Evolutionary conservation across 2,113 vertebrate genomes (phyloP).

Genomic region (Phycodurus eques): DNA sequence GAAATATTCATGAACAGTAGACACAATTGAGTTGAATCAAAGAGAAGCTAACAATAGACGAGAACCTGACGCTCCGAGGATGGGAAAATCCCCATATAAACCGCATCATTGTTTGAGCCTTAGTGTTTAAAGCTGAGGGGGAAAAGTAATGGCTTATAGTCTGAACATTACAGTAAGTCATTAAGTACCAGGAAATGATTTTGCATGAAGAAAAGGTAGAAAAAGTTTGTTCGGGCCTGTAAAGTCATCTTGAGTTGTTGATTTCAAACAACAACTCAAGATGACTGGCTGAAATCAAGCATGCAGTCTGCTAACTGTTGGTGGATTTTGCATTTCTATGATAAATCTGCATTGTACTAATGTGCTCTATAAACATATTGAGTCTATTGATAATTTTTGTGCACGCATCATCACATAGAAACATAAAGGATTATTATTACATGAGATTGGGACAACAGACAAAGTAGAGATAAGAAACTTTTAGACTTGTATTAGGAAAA

Average conservation of each 20-base stretch:
- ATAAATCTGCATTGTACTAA: background rate
- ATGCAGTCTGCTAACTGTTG: background rate
- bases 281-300: background rate
- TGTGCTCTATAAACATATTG: background rate
- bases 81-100: background rate
- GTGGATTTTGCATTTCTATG: background rate
- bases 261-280: too few relatives aligned
- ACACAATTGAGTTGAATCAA: background rate
- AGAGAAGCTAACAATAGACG: background rate
- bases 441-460: too few relatives aligned
- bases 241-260: background rate
- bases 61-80: background rate
- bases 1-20: background rate
- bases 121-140: background rate
- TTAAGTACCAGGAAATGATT: background rate
- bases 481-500: slow-evolving; percentile 22
- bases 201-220: background rate
- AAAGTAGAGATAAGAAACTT: background rate
- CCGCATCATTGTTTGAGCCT: background rate
- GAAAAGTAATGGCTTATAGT: background rate
- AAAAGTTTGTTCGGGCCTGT: background rate
- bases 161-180: background rate
- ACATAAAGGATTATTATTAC: background rate
- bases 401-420: background rate
- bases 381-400: background rate